Percentiles rank a stretch among this genome's conserved stretches.
Evolutionary conservation across 2,113 vertebrate genomes (phyloP).

Genomic region (Saccopteryx leptura): DNA sequence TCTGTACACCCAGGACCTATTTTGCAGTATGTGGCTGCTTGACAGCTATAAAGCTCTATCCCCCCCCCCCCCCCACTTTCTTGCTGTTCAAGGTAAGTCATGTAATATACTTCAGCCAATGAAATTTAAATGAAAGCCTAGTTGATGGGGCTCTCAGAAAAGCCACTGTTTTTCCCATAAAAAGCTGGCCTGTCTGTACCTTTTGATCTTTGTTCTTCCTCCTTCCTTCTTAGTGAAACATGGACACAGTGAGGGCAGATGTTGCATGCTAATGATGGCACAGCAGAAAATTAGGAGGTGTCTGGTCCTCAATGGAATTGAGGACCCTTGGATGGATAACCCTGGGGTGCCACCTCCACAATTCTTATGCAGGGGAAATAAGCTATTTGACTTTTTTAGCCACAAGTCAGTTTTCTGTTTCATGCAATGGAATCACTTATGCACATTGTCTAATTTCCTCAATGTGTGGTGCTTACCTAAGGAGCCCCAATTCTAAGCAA

Average conservation of each 20-base stretch:
- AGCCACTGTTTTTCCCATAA: neutral
- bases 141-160: neutral
- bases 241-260: neutral
- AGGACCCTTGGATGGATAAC: neutral
- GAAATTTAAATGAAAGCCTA: neutral
- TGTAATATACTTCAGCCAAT: neutral
- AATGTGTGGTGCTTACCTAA: neutral
- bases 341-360: neutral
- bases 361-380: neutral
- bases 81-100: neutral
- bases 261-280: neutral
- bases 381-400: neutral
- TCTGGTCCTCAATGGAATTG: neutral
- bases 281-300: neutral
- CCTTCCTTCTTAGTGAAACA: neutral
- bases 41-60: neutral
- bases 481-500: neutral
- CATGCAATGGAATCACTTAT: neutral
- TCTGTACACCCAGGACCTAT: neutral
- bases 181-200: neutral
- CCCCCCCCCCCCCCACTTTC: neutral
- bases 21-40: neutral
- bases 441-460: neutral
- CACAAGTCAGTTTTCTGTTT: neutral
- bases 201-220: neutral